Percentiles rank a stretch among this genome's conserved stretches.
These are phyloP conservation scores for Setophaga petechia DNA, from an alignment of 2,113 vertebrate species.

Conservation along the genomic window DNA sequence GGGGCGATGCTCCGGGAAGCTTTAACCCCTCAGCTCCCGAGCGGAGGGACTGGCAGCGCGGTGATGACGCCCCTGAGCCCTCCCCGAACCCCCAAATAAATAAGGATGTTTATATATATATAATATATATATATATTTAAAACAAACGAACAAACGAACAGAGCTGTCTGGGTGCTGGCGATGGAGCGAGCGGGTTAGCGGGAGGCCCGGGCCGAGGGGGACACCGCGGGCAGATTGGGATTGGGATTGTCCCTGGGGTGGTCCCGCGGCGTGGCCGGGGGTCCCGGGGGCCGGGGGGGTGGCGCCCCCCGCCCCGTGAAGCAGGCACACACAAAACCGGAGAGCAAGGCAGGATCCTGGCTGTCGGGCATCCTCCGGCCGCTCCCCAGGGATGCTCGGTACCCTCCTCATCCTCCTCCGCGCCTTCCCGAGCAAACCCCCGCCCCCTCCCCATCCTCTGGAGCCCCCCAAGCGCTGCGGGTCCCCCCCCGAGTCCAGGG, in stretches of 20 bases:
- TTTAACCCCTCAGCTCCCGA: background rate
- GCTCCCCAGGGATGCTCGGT: background rate
- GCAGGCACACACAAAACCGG: background rate
- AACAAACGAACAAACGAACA: constrained; percentile 2
- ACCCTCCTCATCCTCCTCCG: background rate
- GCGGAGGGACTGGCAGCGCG: background rate
- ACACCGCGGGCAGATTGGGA: background rate
- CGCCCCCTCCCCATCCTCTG: background rate
- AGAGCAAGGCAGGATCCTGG: background rate
- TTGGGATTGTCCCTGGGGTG: background rate
- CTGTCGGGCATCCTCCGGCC: background rate
- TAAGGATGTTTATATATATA: constrained; percentile 19
- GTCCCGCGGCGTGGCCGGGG: background rate
- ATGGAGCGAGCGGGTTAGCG: background rate
- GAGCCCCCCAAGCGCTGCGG: background rate
- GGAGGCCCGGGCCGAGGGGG: background rate
- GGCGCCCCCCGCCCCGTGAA: background rate
- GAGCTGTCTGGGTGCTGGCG: constrained; percentile 12
- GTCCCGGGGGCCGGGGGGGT: background rate
- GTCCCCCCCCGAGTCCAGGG: background rate
- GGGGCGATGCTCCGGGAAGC: background rate
- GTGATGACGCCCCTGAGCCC: no score
- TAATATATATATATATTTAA: constrained; percentile 26
- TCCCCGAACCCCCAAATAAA: background rate
- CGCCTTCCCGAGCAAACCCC: background rate